Base-by-base conservation (phyloP, 2,888 invertebrate species). In the Ommatoiulus sabulosus region DNA sequence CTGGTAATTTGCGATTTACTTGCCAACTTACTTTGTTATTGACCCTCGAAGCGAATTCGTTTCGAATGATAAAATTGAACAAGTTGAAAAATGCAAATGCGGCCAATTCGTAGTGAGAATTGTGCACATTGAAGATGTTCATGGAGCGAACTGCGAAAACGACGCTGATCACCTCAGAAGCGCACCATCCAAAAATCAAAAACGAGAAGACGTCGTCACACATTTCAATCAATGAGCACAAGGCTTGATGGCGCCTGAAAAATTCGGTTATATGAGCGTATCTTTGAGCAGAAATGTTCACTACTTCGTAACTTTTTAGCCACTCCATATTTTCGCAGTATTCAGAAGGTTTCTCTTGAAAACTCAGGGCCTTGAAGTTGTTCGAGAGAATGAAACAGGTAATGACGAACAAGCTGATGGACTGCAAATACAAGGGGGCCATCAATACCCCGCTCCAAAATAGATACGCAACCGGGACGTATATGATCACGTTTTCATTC, bases 71-170 rank as follows among this genome's bases (percentile, higher is more conserved):
- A 52, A 87, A 87, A 48, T 35, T 52, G 20, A 87, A 17, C 24
- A 87, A 7, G 44, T 17, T 46, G 20, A 44, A 2, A 48, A 87
- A 35, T 43, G 35, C 46, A 6, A 52, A 44, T 35, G 87, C 87
- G 8, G 35, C 46, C 48, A 87, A 35, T 87, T 87, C 48, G 35
- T 87, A 52, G 46, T 35, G 87, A 35, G 35, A 52, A 17, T 87
- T n/a, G 20, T 52, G n/a, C 3, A 20, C 5, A 24, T 46, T n/a
- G 52, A 35, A 43, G 6, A 87, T 15, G 52, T 87, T 57, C 87
- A 87, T 87, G 7, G 87, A 87, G 17, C 87, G 87, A 48, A 87
- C 24, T 52, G 87, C 87, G 7, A 87, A 87, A 24, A 87, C 87
- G 52, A 87, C 52, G 43, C 48, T 35, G 2, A 87, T 87, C 8